Base-by-base conservation (phyloP, 2,888 invertebrate genomes). In the Suillia variegata region DNA sequence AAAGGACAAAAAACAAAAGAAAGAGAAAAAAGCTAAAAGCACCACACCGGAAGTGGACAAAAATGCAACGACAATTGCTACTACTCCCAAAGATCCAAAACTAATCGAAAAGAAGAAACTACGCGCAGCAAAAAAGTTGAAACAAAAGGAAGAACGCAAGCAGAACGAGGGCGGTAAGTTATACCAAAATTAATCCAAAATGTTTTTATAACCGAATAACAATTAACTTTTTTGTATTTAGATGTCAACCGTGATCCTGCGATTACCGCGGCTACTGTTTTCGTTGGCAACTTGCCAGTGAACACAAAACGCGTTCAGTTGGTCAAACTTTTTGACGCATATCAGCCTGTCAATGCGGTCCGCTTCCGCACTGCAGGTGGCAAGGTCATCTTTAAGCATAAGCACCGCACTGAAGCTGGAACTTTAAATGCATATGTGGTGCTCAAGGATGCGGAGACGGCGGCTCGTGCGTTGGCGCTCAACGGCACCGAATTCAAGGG, bases 251-350 rank as follows among this genome's bases (percentile, higher is more conserved):
- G 70, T 5, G 62, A 71, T 60, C 70, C 75, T 1, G 68, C 59
- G 1, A 57, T 61, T 10, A 71, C 74, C 22, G 73, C 69, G 8
- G 65, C 70, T 13, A 82, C 83, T 1, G 61, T 82, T 1, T 82
- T 82, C 61, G 73, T 82, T 22, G 82, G 83, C 1, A 82, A 83
- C 64, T 59, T 83, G 0, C 80, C 82, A 0, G 67, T 71, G 0
- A 82, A 79, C 48, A 80, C 78, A 1, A 82, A 82, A 57, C 76
- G 78, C 0, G 62, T 73, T 0, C 78, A 82, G 59, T n/a, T 82
- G 0, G 20, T 63, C 0, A 73, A 70, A 13, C 62, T 81, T 0
- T 76, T 82, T 48, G 47, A 64, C 10, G 62, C 71, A 0, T 79
- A 64, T 62, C 79, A 75, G 1, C 66, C 68, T 2, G 66, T 81